Evolutionary conservation across 1,140 invertebrate species (phyloP), one percentile per base, ranked within the genome.

Genomic region (Hyposmocoma kahamanoa): DNA sequence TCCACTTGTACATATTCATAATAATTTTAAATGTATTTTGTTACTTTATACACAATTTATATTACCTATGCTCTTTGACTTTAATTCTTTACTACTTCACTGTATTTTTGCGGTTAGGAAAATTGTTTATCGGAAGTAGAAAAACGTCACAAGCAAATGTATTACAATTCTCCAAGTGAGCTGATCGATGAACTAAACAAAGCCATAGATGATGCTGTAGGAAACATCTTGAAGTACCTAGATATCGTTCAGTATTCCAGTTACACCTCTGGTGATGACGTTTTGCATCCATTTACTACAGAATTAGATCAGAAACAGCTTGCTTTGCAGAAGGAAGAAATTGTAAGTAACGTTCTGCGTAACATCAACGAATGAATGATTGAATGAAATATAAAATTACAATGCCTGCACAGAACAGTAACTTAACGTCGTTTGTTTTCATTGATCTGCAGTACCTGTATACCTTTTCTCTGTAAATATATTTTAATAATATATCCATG

Each of bases 221-320:
- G 22, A 2, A 66, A 60, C n/a, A 64, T 78, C 11, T 8, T 56
- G 17, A 69, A 69, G 24, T 77, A 69, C 47, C 36, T 81, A 11
- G 62, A 75, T 11, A 59, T 69, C 1, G 41, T 70, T 2, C 59
- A 68, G 18, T 55, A 53, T 34, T 59, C 53, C 3, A 42, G 4
- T 26, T n/a, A 22, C 15, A 36, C 26, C 34, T 28, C 5, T 30
- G 8, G 21, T 44, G 58, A 53, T 5, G 52, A 61, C 3, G 42
- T 39, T 0, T 38, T 51, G 10, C 38, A 21, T 3, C 50, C 65
- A 19, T 69, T 59, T 28, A 50, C 22, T 20, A 77, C 75, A 6
- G 72, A 73, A 19, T 52, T 82, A 18, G 78, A 82, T 53, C 45
- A 54, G 1, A 79, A 75, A 46, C 71, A 72, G 17, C 13, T 72